These are phyloP conservation scores for Galemys pyrenaicus DNA, from an alignment of 2,113 vertebrate species.

Conservation along the genomic window DNA sequence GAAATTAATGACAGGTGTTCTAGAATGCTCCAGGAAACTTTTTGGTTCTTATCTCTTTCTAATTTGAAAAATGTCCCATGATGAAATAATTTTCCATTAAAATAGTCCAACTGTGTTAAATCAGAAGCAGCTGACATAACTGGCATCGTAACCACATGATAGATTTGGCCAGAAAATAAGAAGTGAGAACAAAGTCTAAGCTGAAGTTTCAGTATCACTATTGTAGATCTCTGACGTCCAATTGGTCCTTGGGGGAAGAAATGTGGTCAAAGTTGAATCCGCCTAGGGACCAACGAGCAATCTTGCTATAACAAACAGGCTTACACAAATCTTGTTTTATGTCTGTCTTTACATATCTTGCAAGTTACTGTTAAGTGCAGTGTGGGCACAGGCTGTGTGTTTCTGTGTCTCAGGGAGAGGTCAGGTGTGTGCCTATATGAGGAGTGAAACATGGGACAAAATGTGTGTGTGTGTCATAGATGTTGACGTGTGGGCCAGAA, in stretches of 20 bases:
- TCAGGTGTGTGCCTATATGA: background rate
- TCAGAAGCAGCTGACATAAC: background rate
- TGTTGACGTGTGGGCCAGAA: background rate
- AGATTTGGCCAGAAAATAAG: background rate
- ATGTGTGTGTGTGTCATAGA: background rate
- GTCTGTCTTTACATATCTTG: background rate
- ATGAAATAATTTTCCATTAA: slow-evolving; percentile 28
- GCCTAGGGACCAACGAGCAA: background rate
- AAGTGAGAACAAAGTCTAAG: background rate
- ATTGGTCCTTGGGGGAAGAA: background rate
- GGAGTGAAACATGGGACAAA: no score
- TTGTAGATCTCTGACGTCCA: background rate
- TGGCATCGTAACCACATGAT: background rate
- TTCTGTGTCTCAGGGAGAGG: background rate
- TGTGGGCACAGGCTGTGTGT: background rate
- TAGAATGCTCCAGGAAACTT: background rate
- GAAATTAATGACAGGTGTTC: background rate
- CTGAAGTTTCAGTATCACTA: background rate
- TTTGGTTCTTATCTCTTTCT: background rate
- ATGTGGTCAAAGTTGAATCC: background rate
- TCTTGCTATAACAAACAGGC: background rate
- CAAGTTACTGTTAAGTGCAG: background rate
- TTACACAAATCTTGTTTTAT: background rate
- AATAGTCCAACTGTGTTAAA: background rate
- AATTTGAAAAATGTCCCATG: background rate